Percentiles rank a stretch among this genome's conserved stretches.
phyloP scores from a whole-genome alignment of 2,113 vertebrate species.

The Hippoglossus stenolepis region DNA sequence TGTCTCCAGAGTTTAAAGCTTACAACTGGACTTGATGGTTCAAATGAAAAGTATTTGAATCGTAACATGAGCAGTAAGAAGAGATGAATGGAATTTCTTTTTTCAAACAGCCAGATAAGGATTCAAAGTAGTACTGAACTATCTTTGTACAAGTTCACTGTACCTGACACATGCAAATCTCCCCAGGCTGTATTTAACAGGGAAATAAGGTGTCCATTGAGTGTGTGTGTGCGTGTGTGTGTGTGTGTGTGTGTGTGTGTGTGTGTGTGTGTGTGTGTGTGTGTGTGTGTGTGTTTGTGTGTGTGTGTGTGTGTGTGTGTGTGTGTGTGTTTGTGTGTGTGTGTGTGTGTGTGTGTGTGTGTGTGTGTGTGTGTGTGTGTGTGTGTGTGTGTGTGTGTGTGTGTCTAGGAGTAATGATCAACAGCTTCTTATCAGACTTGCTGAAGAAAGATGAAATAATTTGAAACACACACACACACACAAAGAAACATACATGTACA shows the following conservation, averaged over 20 bases:
- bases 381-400: neutral
- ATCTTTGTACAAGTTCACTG: conserved; percentile 29
- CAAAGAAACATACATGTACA: neutral
- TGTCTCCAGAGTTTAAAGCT: too few species aligned
- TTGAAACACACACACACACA: neutral
- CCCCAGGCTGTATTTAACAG: conserved; percentile 57
- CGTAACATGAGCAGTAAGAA: conserved; percentile 2
- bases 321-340: conserved; percentile 1
- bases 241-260: too few species aligned
- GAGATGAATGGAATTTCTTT: conserved; percentile 29
- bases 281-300: conserved; percentile 4
- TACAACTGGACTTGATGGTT: neutral
- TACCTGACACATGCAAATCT: conserved; percentile 68
- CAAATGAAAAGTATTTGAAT: neutral
- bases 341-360: conserved; percentile 1
- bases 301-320: neutral
- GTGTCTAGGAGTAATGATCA: neutral
- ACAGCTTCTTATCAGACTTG: neutral
- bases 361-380: neutral
- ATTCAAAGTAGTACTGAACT: conserved; percentile 62
- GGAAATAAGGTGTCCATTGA: conserved; percentile 54
- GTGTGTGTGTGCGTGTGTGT: conserved; percentile 3
- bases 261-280: neutral
- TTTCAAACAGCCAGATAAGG: conserved; percentile 54
- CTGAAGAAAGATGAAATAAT: neutral